Conservation (phyloP, 1,140 invertebrate species). For the Macrostomum lignano region DNA sequence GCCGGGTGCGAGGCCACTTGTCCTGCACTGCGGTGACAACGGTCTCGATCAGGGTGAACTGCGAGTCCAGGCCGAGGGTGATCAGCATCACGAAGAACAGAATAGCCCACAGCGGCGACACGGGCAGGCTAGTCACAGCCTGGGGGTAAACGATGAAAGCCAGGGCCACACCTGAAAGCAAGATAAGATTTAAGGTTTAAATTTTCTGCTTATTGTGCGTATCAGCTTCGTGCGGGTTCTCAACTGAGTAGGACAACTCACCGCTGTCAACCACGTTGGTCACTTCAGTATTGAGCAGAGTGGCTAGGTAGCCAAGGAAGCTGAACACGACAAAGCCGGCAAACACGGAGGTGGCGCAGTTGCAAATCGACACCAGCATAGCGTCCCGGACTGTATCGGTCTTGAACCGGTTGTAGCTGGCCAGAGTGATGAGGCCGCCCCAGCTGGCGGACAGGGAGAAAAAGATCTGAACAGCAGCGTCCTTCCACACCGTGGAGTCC, state of each 20-base stretch:
- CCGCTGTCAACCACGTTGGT: conserved; percentile 5
- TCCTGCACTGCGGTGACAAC: neutral
- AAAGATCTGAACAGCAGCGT: conserved; percentile 28
- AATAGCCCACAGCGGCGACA: conserved; percentile 50
- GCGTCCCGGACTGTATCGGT: conserved; percentile 34
- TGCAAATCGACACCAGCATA: conserved; percentile 45
- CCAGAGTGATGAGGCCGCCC: conserved; percentile 19
- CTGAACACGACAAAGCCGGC: conserved; percentile 83
- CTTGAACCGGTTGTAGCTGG: conserved; percentile 14
- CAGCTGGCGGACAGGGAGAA: conserved; percentile 30
- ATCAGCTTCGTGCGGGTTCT: too few species aligned
- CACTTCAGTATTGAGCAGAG: conserved; percentile 4
- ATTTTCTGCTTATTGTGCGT: too few species aligned
- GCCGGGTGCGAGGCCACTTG: neutral
- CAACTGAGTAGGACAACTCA: too few species aligned
- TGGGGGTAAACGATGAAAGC: conserved; percentile 54
- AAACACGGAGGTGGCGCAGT: conserved; percentile 47
- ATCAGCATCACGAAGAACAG: conserved; percentile 43
- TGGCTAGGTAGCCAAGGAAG: conserved; percentile 76
- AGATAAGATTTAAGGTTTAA: too few species aligned
- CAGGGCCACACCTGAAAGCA: conserved; percentile 28
- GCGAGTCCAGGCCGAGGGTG: conserved; percentile 21
- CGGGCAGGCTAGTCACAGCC: conserved; percentile 45
- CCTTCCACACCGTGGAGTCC: conserved; percentile 20
- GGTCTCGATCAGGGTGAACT: neutral